Evolutionary conservation across 1,140 invertebrate species (phyloP), one percentile per base, ranked within the genome.

Genomic region (Solen grandis): DNA sequence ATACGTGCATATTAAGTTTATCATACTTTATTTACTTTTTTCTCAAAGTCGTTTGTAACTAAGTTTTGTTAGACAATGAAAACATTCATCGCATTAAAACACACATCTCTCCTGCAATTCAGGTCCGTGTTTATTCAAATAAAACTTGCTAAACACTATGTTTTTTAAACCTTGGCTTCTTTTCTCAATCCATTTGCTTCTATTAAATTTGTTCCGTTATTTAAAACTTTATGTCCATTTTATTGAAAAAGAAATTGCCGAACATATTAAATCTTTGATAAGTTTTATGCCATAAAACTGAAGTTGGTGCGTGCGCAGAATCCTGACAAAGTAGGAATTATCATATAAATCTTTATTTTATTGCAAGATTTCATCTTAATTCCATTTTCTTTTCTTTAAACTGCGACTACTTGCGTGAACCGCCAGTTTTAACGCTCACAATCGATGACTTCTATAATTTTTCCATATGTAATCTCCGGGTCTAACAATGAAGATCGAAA

Each of bases 281-380:
- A 78, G 35, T 68, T 78, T 78, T 69, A 73, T 57, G 63, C 33
- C 68, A 78, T 68, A 69, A 68, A 68, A 78, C 46, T 69, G 41
- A 68, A 78, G 38, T 25, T 60, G 60, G 75, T 59, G 63, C 75
- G 75, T 78, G 75, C 33, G 36, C 14, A 31, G 27, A 33, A 41
- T 78, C 25, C 55, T 78, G 63, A 25, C 54, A 69, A 13, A 25
- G 36, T 54, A 25, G 14, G 55, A 69, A 68, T 78, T 78, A 78
- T 78, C 63, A 68, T 78, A 78, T 78, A 78, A 78, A 78, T 78
- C 75, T 69, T 78, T 69, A 78, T 68, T 78, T 78, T 78, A 78
- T 69, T 41, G 75, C 65, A 69, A 31, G 63, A 69, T 78, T 69
- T 68, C 65, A 68, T 69, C 75, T 68, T 55, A 68, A 78, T 69